Conservation (phyloP, 2,797 vertebrate species). For the Poeciliopsis gracilis region DNA sequence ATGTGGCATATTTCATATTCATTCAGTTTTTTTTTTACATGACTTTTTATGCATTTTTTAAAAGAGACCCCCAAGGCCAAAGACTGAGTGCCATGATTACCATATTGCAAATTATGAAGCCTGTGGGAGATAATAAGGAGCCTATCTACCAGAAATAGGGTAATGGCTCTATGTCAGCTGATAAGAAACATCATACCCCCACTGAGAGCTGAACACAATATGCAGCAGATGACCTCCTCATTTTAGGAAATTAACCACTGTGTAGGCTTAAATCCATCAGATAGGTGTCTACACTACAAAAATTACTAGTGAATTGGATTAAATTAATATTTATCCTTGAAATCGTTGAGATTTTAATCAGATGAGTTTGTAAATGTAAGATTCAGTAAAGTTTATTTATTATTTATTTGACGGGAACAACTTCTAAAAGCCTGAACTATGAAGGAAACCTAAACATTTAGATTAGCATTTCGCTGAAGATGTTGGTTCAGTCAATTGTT, state of each 20-base stretch:
- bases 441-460: neutral
- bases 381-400: neutral
- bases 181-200: constrained; percentile 52
- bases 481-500: neutral
- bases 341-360: neutral
- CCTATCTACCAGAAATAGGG: constrained; percentile 37
- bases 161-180: constrained; percentile 49
- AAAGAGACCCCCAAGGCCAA: constrained; percentile 19
- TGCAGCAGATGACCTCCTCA: constrained; percentile 33
- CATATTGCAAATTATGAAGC: constrained; percentile 41
- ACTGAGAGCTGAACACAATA: constrained; percentile 33
- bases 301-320: neutral
- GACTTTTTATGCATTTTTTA: neutral
- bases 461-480: neutral
- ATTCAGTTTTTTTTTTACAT: neutral
- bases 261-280: constrained; percentile 5
- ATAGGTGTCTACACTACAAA: neutral
- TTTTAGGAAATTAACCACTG: constrained; percentile 10
- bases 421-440: neutral
- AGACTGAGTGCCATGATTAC: constrained; percentile 23
- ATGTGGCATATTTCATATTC: neutral
- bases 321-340: neutral
- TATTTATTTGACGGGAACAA: neutral
- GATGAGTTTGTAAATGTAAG: neutral
- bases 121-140: constrained; percentile 29